phyloP scores from a whole-genome alignment of 2,888 invertebrate genomes.

The Drosophila affinis region DNA sequence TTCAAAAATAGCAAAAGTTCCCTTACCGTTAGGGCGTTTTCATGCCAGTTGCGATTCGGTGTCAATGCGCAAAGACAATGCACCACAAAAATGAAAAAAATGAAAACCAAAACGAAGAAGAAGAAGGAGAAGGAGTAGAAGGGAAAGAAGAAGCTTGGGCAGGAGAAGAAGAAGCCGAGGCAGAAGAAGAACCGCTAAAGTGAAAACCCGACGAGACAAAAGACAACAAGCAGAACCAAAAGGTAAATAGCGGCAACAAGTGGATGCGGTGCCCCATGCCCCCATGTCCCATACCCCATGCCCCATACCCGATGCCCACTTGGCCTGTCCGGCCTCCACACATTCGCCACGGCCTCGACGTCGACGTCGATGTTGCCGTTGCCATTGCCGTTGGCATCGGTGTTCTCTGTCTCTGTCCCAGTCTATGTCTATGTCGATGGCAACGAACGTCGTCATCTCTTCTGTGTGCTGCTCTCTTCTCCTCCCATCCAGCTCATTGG shows the following conservation, averaged over 20 bases:
- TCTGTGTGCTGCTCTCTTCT: constrained; percentile 25
- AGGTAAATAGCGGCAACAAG: constrained; percentile 77
- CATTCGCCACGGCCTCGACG: constrained; percentile 57
- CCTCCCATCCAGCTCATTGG: background rate
- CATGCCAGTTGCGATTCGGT: constrained; percentile 66
- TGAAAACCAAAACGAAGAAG: constrained; percentile 33
- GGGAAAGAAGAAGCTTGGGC: constrained; percentile 13
- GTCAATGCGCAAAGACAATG: constrained; percentile 42
- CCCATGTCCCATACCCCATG: constrained; percentile 44
- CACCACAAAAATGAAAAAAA: constrained; percentile 20
- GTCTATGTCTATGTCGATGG: constrained; percentile 37
- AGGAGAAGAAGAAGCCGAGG: background rate
- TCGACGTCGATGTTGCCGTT: constrained; percentile 11
- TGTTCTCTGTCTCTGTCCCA: constrained; percentile 31
- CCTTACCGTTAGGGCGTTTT: constrained; percentile 44
- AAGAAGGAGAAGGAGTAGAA: constrained; percentile 29
- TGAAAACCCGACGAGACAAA: constrained; percentile 59
- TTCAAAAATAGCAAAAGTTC: constrained; percentile 4
- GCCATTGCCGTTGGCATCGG: constrained; percentile 29
- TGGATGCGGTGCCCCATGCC: constrained; percentile 55
- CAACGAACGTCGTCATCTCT: constrained; percentile 44
- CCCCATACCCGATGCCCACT: constrained; percentile 52
- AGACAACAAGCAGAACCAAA: constrained; percentile 75
- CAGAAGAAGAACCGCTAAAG: constrained; percentile 43
- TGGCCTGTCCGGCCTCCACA: constrained; percentile 62